Evolutionary conservation across 2,113 vertebrate genomes (phyloP).

Genomic region (Catagonus wagneri): DNA sequence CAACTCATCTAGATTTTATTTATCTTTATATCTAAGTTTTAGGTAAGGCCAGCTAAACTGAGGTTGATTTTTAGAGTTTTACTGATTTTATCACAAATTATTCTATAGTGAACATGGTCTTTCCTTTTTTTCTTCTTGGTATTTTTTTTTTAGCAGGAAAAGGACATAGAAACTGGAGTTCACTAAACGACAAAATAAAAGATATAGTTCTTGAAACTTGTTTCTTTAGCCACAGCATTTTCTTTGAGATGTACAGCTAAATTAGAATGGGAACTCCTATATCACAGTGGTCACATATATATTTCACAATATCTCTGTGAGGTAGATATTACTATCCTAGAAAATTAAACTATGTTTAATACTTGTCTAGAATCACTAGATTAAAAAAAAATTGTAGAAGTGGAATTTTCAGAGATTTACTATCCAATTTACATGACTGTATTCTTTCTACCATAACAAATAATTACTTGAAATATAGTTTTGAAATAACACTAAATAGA

Average conservation of each 20-base stretch:
- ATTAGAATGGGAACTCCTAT: background rate
- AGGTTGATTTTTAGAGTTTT: background rate
- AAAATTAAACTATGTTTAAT: slow-evolving; percentile 9
- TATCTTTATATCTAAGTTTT: slow-evolving; percentile 36
- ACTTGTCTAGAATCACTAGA: background rate
- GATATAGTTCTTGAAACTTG: background rate
- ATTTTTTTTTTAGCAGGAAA: slow-evolving; percentile 30
- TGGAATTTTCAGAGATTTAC: background rate
- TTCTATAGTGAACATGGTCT: background rate
- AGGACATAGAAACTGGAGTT: background rate
- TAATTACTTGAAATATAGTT: background rate
- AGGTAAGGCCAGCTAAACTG: background rate
- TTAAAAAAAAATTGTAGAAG: slow-evolving; percentile 14
- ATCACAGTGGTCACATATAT: background rate
- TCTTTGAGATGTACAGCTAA: background rate
- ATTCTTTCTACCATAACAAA: background rate
- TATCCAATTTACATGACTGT: background rate
- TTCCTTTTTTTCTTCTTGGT: background rate
- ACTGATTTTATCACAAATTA: background rate
- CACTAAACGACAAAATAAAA: background rate
- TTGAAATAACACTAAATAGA: background rate
- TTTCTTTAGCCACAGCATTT: background rate
- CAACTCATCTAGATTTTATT: background rate
- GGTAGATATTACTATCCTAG: background rate
- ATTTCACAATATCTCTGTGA: background rate